A percentile compares a stretch with the other conserved stretches of the same genome.
phyloP scores from a whole-genome alignment of 2,797 vertebrate species.

The Choloepus didactylus region DNA sequence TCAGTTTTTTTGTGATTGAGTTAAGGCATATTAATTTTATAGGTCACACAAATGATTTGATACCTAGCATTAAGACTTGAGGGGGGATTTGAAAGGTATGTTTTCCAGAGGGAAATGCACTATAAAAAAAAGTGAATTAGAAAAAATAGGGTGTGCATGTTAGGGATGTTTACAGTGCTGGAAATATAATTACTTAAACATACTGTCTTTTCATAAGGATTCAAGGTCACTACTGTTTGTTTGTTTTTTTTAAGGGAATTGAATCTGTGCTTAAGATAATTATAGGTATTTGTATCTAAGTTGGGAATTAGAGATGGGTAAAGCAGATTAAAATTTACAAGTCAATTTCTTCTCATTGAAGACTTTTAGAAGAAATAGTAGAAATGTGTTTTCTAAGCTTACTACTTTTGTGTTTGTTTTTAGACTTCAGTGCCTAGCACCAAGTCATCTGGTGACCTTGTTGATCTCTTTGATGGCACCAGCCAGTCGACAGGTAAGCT shows the following conservation, averaged over 20 bases:
- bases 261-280: slow-evolving; percentile 55
- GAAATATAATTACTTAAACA: slow-evolving; percentile 32
- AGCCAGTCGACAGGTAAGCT: slow-evolving; percentile 91
- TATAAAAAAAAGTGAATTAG: slow-evolving; percentile 37
- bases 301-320: slow-evolving; percentile 2
- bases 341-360: background rate
- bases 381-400: slow-evolving; percentile 56
- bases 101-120: slow-evolving; percentile 52
- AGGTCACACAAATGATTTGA: slow-evolving; percentile 17
- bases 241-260: background rate
- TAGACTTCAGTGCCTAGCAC: slow-evolving; percentile 91
- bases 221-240: background rate
- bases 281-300: slow-evolving; percentile 19
- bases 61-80: background rate
- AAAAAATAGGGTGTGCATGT: background rate
- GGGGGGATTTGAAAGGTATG: background rate
- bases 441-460: slow-evolving; percentile 92
- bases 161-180: background rate
- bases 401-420: slow-evolving; percentile 75
- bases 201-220: background rate
- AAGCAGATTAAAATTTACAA: background rate
- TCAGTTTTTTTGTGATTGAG: background rate
- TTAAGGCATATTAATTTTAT: background rate
- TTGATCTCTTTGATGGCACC: slow-evolving; percentile 94
- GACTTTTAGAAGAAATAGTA: background rate